Evolutionary conservation across 2,888 invertebrate genomes (phyloP), one percentile per base, ranked within the genome.

Genomic region (Pachydiplax longipennis): DNA sequence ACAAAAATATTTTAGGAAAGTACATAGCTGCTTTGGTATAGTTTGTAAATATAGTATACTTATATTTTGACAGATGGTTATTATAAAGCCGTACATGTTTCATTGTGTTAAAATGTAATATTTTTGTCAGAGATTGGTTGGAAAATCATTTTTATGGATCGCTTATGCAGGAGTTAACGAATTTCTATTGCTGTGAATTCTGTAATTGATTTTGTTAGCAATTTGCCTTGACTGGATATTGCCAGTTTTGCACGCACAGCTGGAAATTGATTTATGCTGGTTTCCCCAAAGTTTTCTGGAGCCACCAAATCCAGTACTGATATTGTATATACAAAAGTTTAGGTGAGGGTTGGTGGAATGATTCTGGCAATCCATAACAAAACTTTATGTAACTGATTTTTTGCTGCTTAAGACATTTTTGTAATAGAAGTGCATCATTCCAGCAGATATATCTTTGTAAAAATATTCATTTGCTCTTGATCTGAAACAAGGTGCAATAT

Each of bases 301-400:
- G 58, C 87, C 87, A 87, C 87, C 87, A 87, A 87, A 87, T 58
- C 87, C 87, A 87, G 87, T 87, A 87, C 58, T 87, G 87, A 87
- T 87, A 87, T 87, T 87, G 87, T 61, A 87, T 40, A 87, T 81
- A 37, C 22, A 81, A 37, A 61, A 87, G 87, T 87, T n/a, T 61
- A 87, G 61, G 87, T 87, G 65, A 61, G 65, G 87, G 61, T 87
- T 87, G 87, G 61, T 87, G 58, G 58, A 61, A 37, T 40, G 87
- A 61, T 58, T 53, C 87, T 87, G 87, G 87, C 87, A 87, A 87
- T 87, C 87, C 87, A 61, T 87, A 87, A 87, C 87, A 87, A 65
- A 61, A 61, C 35, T 87, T 61, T 40, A 35, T 65, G 61, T 87
- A 61, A 87, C 61, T 35, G 65, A 87, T 87, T 87, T 87, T 87